Evolutionary conservation across 2,113 vertebrate genomes (phyloP), one percentile per base, ranked within the genome.

Genomic region (Hyaena hyaena): DNA sequence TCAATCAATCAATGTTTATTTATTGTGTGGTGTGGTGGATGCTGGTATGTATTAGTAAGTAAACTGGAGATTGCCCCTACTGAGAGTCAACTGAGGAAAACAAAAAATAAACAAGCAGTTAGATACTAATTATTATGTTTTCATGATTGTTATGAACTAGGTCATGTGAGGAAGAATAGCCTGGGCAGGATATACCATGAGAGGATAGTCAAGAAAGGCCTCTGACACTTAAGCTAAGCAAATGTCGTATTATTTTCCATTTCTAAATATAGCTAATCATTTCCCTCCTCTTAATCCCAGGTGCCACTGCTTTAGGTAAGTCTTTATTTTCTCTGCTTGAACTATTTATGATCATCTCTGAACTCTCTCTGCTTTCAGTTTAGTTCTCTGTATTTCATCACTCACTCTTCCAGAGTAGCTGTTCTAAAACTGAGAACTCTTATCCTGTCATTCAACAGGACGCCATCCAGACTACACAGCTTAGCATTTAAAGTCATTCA

Each of bases 51-150:
- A 45, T 87, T 92, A 74, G 63, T 58, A 87, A 96, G 71, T 58
- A 73, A 83, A 39, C 10, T 77, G 23, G 65, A 81, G 28, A 12
- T 74, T 50, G 12, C 21, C 26, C 24, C 31, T 89, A 9, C 45
- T 50, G 14, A 86, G 33, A 93, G 10, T 31, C 48, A 19, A 14
- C 55, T 86, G 53, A 94, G n/a, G 66, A 55, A 96, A 19, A 93
- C 63, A 48, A 39, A 87, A 97, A 95, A 55, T 92, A 76, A 93
- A 68, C 39, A 77, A 83, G 55, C 5, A 77, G 17, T 84, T 89
- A 35, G 53, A 43, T 86, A 39, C 35, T 91, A 94, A 96, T 92
- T 94, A 73, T 91, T 96, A 74, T 90, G 85, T 55, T 81, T 96
- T 77, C 35, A 21, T 85, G 73, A 77, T 87, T 87, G 35, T 39